Conservation (phyloP, 2,113 vertebrate species). For the Australoheros scitulus region DNA sequence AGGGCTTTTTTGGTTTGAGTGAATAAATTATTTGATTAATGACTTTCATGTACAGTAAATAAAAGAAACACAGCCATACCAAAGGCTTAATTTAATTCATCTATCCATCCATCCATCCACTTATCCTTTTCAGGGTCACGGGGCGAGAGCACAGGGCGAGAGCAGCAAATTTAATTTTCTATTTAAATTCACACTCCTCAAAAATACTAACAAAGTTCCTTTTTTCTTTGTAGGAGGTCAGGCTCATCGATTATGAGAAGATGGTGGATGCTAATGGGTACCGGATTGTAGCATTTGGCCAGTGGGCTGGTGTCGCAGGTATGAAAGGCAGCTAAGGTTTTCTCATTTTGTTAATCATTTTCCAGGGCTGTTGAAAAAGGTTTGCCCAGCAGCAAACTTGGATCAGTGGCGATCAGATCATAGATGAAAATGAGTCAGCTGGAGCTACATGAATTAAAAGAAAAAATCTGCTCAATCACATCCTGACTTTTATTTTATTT, state of each 20-base stretch:
- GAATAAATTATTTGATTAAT: background rate
- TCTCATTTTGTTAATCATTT: background rate
- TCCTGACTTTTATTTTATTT: too few relatives aligned
- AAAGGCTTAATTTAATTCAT: background rate
- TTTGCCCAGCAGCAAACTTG: background rate
- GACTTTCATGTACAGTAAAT: background rate
- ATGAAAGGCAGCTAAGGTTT: background rate
- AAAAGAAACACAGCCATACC: background rate
- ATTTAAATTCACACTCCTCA: background rate
- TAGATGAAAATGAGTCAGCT: background rate
- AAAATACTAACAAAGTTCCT: background rate
- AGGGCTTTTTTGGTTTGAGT: background rate
- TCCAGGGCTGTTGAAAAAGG: background rate
- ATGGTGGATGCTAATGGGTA: conserved; percentile 94
- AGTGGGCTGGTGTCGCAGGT: conserved; percentile 99
- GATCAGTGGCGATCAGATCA: background rate
- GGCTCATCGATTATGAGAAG: conserved; percentile 98
- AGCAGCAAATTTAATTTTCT: background rate
- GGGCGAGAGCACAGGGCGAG: too few relatives aligned
- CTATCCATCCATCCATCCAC: too few relatives aligned
- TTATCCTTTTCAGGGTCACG: too few relatives aligned
- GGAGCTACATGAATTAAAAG: background rate
- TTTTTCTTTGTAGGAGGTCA: conserved; percentile 85
- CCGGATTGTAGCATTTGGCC: conserved; percentile 94
- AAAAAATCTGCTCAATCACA: too few relatives aligned